phyloP scores from a whole-genome alignment of 1,140 invertebrate genomes.

The Macrostomum lignano region DNA sequence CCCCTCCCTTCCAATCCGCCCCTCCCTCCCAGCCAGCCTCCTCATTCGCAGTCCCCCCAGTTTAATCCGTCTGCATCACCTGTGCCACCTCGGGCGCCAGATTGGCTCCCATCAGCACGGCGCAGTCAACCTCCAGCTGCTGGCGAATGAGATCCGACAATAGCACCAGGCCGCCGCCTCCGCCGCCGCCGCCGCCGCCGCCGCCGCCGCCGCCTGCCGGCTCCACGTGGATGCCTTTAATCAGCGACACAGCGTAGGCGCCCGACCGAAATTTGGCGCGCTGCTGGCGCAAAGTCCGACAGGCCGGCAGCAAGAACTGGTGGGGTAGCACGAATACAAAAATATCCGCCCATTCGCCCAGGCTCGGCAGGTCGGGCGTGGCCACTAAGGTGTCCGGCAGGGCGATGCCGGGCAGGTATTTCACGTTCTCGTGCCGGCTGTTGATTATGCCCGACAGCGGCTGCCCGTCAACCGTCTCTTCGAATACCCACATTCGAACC shows the following conservation, averaged over 20 bases:
- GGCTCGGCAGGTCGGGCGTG: conserved; percentile 59
- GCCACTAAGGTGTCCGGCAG: conserved; percentile 44
- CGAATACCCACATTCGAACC: conserved; percentile 90
- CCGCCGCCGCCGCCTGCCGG: too few relatives aligned
- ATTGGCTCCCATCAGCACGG: conserved; percentile 2
- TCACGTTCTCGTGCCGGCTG: conserved; percentile 82
- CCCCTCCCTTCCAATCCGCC: too few relatives aligned
- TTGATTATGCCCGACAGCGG: conserved; percentile 97
- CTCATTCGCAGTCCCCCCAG: too few relatives aligned
- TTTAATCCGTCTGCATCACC: too few relatives aligned
- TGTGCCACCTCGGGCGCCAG: conserved; percentile 30
- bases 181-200: too few relatives aligned
- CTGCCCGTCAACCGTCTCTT: conserved; percentile 69
- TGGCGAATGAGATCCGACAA: not conserved
- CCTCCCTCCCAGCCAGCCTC: too few relatives aligned
- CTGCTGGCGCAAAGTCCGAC: too few relatives aligned
- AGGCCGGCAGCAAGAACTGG: too few relatives aligned
- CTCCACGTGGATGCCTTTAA: too few relatives aligned
- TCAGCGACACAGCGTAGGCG: too few relatives aligned
- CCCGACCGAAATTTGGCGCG: too few relatives aligned
- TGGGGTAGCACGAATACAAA: conserved; percentile 87
- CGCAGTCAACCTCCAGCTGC: not conserved
- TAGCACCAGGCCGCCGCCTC: not conserved
- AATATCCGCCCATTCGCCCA: conserved; percentile 67
- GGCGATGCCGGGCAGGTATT: conserved; percentile 79